These are phyloP conservation scores for Tarsius wallacei DNA, from an alignment of 2,797 vertebrate species.

Conservation along the genomic window DNA sequence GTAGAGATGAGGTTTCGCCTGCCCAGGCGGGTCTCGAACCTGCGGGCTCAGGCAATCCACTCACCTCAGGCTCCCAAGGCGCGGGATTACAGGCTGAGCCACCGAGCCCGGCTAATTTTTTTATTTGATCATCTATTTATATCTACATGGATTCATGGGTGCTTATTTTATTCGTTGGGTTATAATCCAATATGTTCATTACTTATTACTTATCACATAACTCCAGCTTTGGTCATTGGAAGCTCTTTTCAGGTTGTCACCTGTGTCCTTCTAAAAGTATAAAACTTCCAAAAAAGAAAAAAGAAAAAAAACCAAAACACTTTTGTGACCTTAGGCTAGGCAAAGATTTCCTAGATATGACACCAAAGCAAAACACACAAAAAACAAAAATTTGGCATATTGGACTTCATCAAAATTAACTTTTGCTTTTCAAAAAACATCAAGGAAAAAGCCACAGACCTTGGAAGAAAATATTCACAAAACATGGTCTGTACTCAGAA, in stretches of 20 bases:
- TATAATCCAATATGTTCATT: neutral
- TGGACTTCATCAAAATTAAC: slow-evolving; percentile 26
- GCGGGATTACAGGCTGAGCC: too few relatives aligned
- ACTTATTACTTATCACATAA: slow-evolving; percentile 6
- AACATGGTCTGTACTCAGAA: neutral
- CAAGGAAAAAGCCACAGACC: neutral
- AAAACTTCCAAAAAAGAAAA: neutral
- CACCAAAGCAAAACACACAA: neutral
- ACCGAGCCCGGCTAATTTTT: too few relatives aligned
- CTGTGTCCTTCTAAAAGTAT: neutral
- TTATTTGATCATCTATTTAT: neutral
- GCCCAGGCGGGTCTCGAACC: too few relatives aligned
- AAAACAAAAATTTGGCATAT: neutral
- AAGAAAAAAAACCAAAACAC: neutral
- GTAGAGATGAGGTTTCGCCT: too few relatives aligned
- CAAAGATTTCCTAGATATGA: neutral
- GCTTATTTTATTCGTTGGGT: neutral
- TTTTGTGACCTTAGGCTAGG: neutral
- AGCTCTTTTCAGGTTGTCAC: neutral
- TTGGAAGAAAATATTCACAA: neutral
- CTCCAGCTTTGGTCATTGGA: neutral
- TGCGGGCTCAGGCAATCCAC: too few relatives aligned
- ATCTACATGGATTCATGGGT: neutral
- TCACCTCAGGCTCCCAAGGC: too few relatives aligned
- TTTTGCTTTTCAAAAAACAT: neutral